A percentile compares a stretch with the other conserved stretches of the same genome.
phyloP scores from a whole-genome alignment of 2,797 vertebrate genomes.

The Oreochromis grahami region DNA sequence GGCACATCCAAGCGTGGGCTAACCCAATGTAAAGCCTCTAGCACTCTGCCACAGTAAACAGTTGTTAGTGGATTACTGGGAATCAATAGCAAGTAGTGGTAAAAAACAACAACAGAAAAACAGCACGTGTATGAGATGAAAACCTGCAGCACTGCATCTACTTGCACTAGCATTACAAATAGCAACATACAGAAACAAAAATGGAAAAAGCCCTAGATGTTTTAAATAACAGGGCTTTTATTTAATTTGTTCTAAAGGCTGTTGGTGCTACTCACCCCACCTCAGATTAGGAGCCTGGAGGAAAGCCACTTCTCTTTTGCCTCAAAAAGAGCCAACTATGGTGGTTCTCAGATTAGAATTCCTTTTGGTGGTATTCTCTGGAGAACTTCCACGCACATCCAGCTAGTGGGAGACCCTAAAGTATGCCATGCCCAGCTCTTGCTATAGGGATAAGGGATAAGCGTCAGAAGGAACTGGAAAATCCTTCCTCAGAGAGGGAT shows the following conservation, averaged over 20 bases:
- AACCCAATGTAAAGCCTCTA: conserved; percentile 34
- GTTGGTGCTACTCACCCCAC: background rate
- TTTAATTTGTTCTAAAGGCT: background rate
- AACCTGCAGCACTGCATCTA: background rate
- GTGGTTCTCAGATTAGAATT: background rate
- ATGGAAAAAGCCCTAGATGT: background rate
- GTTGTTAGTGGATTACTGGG: conserved; percentile 55
- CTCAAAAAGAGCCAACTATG: background rate
- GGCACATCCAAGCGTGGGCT: conserved; percentile 37
- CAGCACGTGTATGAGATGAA: background rate
- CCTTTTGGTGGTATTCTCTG: background rate
- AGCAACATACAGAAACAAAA: background rate
- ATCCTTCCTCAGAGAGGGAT: background rate
- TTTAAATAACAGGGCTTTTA: background rate
- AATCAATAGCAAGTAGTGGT: conserved; percentile 53
- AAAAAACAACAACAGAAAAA: conserved; percentile 10
- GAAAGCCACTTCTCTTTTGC: background rate
- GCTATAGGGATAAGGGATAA: background rate
- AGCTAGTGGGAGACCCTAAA: background rate
- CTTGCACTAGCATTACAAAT: background rate
- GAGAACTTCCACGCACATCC: background rate
- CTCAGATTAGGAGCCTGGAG: background rate
- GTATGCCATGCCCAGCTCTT: background rate
- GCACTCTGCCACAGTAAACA: conserved; percentile 44
- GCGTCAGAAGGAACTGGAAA: background rate